Evolutionary conservation across 2,113 vertebrate genomes (phyloP).

Genomic region (Limnothrissa miodon): DNA sequence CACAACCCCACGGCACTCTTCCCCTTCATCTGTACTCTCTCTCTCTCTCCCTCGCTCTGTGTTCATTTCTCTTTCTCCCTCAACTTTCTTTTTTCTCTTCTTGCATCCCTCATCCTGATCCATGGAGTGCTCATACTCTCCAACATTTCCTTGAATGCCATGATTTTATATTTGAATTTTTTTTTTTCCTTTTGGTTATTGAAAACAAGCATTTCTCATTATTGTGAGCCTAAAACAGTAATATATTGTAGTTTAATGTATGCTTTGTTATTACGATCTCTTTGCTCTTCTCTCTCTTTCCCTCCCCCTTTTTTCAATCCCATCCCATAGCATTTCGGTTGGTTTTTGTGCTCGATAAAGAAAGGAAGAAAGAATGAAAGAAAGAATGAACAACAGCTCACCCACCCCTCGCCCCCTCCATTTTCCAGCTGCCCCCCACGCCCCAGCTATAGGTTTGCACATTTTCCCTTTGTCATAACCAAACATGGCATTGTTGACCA

Average conservation of each 20-base stretch:
- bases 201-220: too few species aligned
- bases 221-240: too few species aligned
- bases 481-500: constrained; percentile 40
- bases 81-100: neutral
- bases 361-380: neutral
- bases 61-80: neutral
- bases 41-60: too few species aligned
- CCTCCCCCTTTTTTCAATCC: neutral
- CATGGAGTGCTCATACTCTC: neutral
- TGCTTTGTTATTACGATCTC: neutral
- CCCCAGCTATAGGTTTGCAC: constrained; percentile 25
- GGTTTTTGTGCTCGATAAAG: neutral
- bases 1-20: neutral
- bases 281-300: neutral
- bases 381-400: too few species aligned
- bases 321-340: neutral
- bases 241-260: too few species aligned
- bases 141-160: neutral
- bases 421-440: neutral
- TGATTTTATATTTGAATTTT: neutral
- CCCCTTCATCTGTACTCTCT: neutral
- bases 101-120: neutral
- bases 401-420: neutral
- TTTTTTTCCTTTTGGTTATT: too few species aligned
- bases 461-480: constrained; percentile 41